Evolutionary conservation across 2,797 vertebrate species (phyloP).

Genomic region (Fringilla coelebs): DNA sequence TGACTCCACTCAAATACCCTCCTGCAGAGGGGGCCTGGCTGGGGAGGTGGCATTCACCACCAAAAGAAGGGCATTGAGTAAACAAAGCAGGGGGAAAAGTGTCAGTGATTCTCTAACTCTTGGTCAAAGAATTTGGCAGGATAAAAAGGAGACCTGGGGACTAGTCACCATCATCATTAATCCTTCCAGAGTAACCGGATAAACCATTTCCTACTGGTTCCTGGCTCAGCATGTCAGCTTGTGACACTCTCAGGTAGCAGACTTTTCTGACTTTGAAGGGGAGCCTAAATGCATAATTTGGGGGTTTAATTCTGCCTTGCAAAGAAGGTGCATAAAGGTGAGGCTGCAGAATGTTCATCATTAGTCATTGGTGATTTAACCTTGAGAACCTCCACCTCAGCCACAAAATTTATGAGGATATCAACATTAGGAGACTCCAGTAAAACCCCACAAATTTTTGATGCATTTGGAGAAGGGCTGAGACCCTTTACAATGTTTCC

Average conservation of each 20-base stretch:
- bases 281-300: constrained; percentile 12
- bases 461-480: neutral
- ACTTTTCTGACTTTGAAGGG: neutral
- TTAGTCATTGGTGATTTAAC: neutral
- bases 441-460: neutral
- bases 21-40: neutral
- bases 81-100: neutral
- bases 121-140: neutral
- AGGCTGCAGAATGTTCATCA: neutral
- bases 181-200: neutral
- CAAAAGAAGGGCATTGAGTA: neutral
- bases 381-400: neutral
- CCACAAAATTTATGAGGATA: neutral
- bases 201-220: constrained; percentile 13
- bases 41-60: neutral
- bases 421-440: neutral
- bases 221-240: neutral
- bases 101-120: neutral
- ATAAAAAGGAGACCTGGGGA: neutral
- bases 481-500: neutral
- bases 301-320: neutral
- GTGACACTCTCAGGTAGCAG: neutral
- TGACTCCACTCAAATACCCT: neutral
- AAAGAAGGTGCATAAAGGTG: neutral
- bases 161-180: neutral